These are phyloP conservation scores for Aphrocallistes beatrix DNA, from an alignment of 37 sponge, comb jelly and placozoan genomes.

Conservation along the genomic window DNA sequence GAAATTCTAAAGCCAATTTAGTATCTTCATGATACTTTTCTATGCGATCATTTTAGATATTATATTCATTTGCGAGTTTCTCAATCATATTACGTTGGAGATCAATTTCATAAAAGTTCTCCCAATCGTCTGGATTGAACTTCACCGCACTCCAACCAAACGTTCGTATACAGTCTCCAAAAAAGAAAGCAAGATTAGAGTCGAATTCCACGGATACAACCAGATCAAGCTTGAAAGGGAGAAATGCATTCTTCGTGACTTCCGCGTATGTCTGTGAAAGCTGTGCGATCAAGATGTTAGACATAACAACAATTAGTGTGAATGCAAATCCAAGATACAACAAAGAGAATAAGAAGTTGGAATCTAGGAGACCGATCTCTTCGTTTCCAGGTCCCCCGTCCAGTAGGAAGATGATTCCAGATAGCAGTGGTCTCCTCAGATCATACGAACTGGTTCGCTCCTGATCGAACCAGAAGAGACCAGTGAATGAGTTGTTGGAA, in stretches of 20 bases:
- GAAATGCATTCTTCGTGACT: not conserved
- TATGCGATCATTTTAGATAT: too few relatives aligned
- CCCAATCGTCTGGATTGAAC: too few relatives aligned
- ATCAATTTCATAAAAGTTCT: too few relatives aligned
- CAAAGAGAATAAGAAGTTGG: not conserved
- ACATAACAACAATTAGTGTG: not conserved
- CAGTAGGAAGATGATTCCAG: not conserved
- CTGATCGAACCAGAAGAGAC: not conserved
- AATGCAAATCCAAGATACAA: not conserved
- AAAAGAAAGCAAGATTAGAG: not conserved
- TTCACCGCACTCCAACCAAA: too few relatives aligned
- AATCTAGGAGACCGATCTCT: not conserved
- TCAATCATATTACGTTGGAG: too few relatives aligned
- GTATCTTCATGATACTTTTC: too few relatives aligned
- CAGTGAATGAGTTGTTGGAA: not conserved
- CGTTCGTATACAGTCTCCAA: too few relatives aligned
- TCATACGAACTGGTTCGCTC: not conserved
- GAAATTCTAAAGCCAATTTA: too few relatives aligned
- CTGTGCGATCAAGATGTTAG: not conserved
- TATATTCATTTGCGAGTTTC: too few relatives aligned
- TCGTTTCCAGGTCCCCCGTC: slow-evolving; percentile 5
- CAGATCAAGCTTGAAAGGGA: not conserved
- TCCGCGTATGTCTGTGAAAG: not conserved
- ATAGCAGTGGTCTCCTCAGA: not conserved
- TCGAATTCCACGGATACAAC: not conserved